Evolutionary conservation across 2,113 vertebrate genomes (phyloP).

Genomic region (Glareola pratincola): DNA sequence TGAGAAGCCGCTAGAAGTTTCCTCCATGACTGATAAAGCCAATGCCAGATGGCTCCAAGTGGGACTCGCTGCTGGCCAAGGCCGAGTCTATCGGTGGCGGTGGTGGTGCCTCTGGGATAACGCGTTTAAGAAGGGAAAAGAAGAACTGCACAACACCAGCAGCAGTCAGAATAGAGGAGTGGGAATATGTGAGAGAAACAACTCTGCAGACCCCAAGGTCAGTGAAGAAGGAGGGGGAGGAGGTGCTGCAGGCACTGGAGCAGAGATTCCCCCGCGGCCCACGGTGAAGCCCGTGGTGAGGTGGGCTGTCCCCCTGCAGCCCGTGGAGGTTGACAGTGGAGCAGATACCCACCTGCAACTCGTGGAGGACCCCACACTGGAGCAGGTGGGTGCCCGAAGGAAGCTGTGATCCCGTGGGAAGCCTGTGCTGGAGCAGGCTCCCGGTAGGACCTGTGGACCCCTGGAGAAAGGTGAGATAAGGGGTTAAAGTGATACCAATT

Average conservation of each 20-base stretch:
- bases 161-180: background rate
- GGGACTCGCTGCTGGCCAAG: background rate
- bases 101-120: background rate
- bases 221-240: background rate
- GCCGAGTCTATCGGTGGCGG: background rate
- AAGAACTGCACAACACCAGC: background rate
- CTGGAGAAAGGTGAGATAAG: too few relatives aligned
- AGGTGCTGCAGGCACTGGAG: background rate
- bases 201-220: background rate
- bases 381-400: background rate
- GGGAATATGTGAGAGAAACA: background rate
- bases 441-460: background rate
- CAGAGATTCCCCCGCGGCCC: background rate
- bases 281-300: background rate
- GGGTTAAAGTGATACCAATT: too few relatives aligned
- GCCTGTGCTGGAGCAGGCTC: background rate
- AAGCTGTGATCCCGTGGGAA: background rate
- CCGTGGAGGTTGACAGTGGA: background rate
- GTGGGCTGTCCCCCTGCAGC: background rate
- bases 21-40: background rate
- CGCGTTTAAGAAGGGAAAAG: background rate
- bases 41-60: background rate
- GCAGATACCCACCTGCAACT: background rate
- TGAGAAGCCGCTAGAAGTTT: background rate
- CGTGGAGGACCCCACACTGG: background rate